Evolutionary conservation across 2,113 vertebrate genomes (phyloP).

Genomic region (Mustela lutreola): DNA sequence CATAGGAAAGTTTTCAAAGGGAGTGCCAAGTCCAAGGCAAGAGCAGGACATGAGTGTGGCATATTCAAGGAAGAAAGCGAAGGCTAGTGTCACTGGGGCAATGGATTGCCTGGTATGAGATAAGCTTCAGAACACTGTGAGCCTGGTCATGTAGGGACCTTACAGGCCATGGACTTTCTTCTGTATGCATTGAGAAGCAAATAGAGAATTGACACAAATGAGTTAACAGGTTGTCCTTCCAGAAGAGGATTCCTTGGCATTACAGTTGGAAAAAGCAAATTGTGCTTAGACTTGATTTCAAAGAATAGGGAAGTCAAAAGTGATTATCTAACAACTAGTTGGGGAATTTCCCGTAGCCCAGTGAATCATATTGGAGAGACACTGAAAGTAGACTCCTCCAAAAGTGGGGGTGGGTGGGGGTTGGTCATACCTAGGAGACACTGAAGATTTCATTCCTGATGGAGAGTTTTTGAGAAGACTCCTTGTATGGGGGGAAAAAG

Average conservation of each 20-base stretch:
- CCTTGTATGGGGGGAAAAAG: neutral
- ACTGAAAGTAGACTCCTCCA: neutral
- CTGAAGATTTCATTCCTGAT: neutral
- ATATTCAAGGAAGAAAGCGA: neutral
- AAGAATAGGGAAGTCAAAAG: neutral
- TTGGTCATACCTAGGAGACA: neutral
- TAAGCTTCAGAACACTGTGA: neutral
- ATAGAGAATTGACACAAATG: neutral
- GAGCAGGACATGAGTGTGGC: neutral
- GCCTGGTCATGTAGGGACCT: too few relatives aligned
- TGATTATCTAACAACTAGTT: neutral
- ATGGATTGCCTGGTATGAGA: neutral
- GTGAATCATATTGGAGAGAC: neutral
- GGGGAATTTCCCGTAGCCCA: neutral
- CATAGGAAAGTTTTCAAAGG: neutral
- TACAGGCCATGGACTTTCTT: neutral
- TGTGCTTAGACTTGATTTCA: neutral
- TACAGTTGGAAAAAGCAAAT: neutral
- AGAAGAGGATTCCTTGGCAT: neutral
- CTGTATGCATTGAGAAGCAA: neutral
- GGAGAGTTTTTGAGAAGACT: neutral
- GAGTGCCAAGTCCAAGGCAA: neutral
- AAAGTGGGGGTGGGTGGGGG: neutral
- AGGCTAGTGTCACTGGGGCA: neutral
- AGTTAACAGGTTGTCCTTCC: neutral